Evolutionary conservation across 2,797 vertebrate species (phyloP).

Genomic region (Lerista edwardsae): DNA sequence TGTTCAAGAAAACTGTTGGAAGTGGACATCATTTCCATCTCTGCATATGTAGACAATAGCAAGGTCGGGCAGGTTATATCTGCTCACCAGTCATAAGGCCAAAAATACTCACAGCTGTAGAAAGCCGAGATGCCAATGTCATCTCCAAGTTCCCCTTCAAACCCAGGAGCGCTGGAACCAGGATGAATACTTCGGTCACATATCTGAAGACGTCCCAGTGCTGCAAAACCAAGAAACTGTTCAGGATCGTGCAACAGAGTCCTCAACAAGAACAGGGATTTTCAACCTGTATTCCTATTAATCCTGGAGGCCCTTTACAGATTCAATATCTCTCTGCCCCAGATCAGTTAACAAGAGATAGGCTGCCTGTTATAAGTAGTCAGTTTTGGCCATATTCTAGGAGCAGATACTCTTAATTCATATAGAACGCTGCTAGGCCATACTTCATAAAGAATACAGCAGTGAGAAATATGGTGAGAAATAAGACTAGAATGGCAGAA

Average conservation of each 20-base stretch:
- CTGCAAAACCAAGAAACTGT: slow-evolving; percentile 73
- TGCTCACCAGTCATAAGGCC: neutral
- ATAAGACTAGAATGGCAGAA: too few relatives aligned
- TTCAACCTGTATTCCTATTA: neutral
- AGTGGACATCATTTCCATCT: neutral
- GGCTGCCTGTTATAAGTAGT: too few relatives aligned
- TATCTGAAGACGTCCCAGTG: slow-evolving; percentile 96
- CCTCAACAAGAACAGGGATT: neutral
- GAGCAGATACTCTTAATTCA: neutral
- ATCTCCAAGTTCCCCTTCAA: slow-evolving; percentile 99
- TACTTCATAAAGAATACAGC: too few relatives aligned
- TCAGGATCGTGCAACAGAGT: neutral
- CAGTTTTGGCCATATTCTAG: neutral
- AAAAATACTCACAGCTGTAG: slow-evolving; percentile 91
- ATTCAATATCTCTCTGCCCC: too few relatives aligned
- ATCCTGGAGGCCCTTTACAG: neutral
- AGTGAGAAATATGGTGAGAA: too few relatives aligned
- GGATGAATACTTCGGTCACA: slow-evolving; percentile 95
- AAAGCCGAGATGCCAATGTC: slow-evolving; percentile 97
- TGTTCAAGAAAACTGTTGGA: neutral
- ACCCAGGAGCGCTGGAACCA: slow-evolving; percentile 94
- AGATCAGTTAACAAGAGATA: too few relatives aligned
- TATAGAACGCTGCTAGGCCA: neutral
- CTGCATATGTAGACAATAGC: too few relatives aligned
- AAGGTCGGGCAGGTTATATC: fast-evolving